Evolutionary conservation across 2,113 vertebrate species (phyloP), one percentile per base, ranked within the genome.

Genomic region (Archilochus colubris): DNA sequence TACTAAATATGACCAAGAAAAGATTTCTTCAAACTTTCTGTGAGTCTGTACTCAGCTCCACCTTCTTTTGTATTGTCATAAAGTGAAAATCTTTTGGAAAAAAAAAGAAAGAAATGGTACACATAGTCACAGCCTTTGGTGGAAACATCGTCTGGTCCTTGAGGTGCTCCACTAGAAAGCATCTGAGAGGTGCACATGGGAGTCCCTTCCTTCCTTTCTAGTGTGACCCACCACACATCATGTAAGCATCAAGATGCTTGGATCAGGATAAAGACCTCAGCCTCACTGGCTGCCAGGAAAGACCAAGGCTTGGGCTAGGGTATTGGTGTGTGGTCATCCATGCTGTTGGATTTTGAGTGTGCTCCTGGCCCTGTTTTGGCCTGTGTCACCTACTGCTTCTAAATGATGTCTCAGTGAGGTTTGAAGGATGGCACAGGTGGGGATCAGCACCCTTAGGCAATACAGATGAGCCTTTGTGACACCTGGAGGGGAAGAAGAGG

Each of bases 381-480:
- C 25, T 43, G 15, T 62, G 46, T 33, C 38, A 36, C 24, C 38
- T 51, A 5, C 10, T 53, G 10, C 23, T 81, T 23, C 64, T 78
- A 68, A 64, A 6, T 53, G 55, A 27, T 0, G 1, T 25, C 20
- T 36, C 38, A 28, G 18, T 0, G 0, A 91, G 14, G 17, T 78
- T 48, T 79, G 82, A 38, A 55, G 58, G 25, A 76, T 58, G 46
- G 28, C 31, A 33, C 6, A 22, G 6, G 14, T 4, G 5, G 61
- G 17, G 27, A 44, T 81, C 23, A 64, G 23, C 46, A 55, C 14
- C 36, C 22, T 14, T 0, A 50, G 63, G 22, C 22, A 23, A 12
- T 15, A 33, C 12, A 46, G 33, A 31, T 20, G 24, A 67, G 22
- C 16, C 6, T 63, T 7, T 7, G 16, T 28, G 44, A 76, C 72